A percentile compares a stretch with the other conserved stretches of the same genome.
Evolutionary conservation across 2,113 vertebrate genomes (phyloP).

Genomic region (Gopherus evgoodei): DNA sequence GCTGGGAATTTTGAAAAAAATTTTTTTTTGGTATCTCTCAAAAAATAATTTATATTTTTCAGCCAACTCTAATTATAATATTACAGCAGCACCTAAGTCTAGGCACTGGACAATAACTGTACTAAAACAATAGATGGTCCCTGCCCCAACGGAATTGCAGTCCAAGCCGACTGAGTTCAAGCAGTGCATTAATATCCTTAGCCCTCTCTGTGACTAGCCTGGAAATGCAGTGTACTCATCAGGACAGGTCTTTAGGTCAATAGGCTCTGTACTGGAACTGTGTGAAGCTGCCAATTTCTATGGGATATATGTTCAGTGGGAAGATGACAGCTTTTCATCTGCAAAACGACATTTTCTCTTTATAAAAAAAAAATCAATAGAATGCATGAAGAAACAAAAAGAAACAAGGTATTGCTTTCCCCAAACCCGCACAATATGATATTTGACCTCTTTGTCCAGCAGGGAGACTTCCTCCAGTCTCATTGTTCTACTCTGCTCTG

Average conservation of each 20-base stretch:
- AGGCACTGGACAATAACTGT: background rate
- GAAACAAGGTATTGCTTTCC: background rate
- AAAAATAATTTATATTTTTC: background rate
- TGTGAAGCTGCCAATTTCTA: background rate
- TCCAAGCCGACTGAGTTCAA: background rate
- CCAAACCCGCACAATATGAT: background rate
- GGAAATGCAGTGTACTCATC: background rate
- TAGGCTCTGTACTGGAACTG: rapidly evolving
- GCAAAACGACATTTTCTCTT: background rate
- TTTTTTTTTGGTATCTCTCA: background rate
- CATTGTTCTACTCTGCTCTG: background rate
- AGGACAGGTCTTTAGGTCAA: background rate
- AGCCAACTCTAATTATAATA: background rate
- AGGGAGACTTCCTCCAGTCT: background rate
- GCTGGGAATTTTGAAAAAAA: background rate
- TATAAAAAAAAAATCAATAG: background rate
- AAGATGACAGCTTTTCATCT: background rate
- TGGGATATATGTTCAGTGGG: background rate
- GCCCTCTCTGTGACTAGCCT: background rate
- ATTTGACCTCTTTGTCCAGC: background rate
- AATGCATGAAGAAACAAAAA: background rate
- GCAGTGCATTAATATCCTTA: background rate
- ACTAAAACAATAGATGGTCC: no score
- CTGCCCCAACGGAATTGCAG: background rate
- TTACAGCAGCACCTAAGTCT: background rate